Evolutionary conservation across 1,140 invertebrate genomes (phyloP).

Genomic region (Drosophila lacertosa): DNA sequence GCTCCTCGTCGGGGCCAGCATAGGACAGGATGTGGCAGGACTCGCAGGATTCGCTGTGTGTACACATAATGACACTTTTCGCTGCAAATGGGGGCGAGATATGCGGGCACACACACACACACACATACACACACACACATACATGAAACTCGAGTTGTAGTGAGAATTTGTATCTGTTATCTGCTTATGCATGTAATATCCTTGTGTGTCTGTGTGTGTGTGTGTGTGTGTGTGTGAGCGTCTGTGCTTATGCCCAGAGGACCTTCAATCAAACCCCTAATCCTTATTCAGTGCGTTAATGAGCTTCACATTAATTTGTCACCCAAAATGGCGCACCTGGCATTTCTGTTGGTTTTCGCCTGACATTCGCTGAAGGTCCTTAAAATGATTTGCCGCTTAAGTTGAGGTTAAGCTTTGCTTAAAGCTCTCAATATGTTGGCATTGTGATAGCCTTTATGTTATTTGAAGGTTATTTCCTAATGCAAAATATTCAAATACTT

Average conservation of each 20-base stretch:
- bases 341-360: constrained; percentile 43
- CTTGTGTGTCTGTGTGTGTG: constrained; percentile 18
- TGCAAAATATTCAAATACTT: too few relatives aligned
- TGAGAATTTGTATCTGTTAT: constrained; percentile 45
- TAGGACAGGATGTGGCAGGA: constrained; percentile 1
- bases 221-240: constrained; percentile 29
- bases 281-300: constrained; percentile 81
- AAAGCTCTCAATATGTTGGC: not conserved
- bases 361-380: constrained; percentile 51
- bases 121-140: constrained; percentile 14
- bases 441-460: too few relatives aligned
- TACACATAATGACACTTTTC: constrained; percentile 74
- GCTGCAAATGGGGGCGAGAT: constrained; percentile 66
- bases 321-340: constrained; percentile 69
- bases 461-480: not conserved
- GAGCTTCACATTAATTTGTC: constrained; percentile 80
- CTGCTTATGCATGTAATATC: constrained; percentile 22
- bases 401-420: constrained; percentile 5
- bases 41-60: constrained; percentile 40
- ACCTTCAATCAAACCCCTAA: constrained; percentile 80
- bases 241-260: constrained; percentile 65
- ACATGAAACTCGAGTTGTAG: not conserved
- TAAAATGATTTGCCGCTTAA: constrained; percentile 34
- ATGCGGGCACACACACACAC: constrained; percentile 38
- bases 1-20: constrained; percentile 23